Evolutionary conservation across 2,888 invertebrate species (phyloP), one percentile per base, ranked within the genome.

Genomic region (Brachynemurus nebulosus): DNA sequence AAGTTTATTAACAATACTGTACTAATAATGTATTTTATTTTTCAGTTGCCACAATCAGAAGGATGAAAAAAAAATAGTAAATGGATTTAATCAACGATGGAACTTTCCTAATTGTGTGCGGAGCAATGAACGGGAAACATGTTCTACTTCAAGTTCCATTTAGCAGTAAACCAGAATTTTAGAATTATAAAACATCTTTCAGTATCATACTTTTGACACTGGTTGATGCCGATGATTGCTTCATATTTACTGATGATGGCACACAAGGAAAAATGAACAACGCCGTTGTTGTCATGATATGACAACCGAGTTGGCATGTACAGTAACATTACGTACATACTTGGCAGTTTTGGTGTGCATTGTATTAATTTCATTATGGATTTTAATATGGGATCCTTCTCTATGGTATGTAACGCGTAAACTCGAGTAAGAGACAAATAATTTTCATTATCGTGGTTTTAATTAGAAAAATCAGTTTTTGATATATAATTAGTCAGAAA

Each of bases 101-200:
- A 51, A 56, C 37, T 56, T 58, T 45, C 57, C 57, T 14, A 50
- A 54, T 45, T 53, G 50, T 40, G 14, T 54, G 18, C 54, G 53
- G 27, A n/a, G 53, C 58, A 9, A 49, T 57, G 23, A 56, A 58
- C 40, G 58, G 58, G 8, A 59, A 59, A 47, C 56, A 55, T 44
- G 40, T 51, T 27, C 8, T 46, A 16, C 40, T 55, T 5, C 50
- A 57, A 46, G 46, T 50, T 25, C 57, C 57, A 18, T 20, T 46
- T 14, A 48, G 53, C 39, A 51, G 48, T 40, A 52, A 53, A 42
- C 50, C 47, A 14, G 50, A 53, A 33, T 53, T 45, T 37, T 52
- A 47, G 21, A 53, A 52, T 42, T 53, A n/a, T n/a, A n/a, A n/a
- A 52, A 37, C 52, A 53, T 46, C 44, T 18, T 52, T 51, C 38